Evolutionary conservation across 2,888 invertebrate genomes (phyloP), one percentile per base, ranked within the genome.

Genomic region (Cheilosia soror): DNA sequence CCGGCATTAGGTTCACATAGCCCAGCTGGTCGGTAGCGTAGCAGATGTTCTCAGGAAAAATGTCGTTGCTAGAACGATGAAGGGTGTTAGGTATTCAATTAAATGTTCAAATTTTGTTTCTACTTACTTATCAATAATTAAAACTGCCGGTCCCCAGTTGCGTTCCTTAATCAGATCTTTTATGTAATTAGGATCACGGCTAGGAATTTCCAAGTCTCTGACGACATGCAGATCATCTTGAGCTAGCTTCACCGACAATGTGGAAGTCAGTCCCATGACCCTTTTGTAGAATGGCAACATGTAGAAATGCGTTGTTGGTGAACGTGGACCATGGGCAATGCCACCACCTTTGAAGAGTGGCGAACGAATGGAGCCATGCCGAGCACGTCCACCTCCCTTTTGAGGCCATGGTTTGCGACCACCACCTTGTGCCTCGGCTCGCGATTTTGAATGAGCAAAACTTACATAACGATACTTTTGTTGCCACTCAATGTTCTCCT

Each of bases 341-440:
- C 98, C 99, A 89, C 99, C 98, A 0, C 96, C 95, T 87, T 93
- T 93, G 93, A 95, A 98, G 1, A 98, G 90, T 0, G 99, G 99
- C 2, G 98, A 97, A 76, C 98, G 94, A 79, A 97, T 97, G 11
- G 97, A 98, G 0, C 98, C 98, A 90, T 98, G 98, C 53, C 99
- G 94, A 0, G 99, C 97, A 88, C 95, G 94, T 0, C 99, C 99
- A 33, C 94, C 90, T 27, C 98, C 98, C 93, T 99, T 99, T 91
- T 99, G 99, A 0, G 97, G 97, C 98, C 98, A 99, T 0, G 99
- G 99, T 89, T 99, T 99, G 31, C 94, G 94, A 0, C 98, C 98
- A 68, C 98, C 97, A 44, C 98, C 98, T 60, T 95, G 93, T 72
- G 97, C 95, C 93, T 99, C 99, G 0, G 96, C 96, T 73, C 97